phyloP scores from a whole-genome alignment of 1,140 invertebrate genomes.

The Apis dorsata region DNA sequence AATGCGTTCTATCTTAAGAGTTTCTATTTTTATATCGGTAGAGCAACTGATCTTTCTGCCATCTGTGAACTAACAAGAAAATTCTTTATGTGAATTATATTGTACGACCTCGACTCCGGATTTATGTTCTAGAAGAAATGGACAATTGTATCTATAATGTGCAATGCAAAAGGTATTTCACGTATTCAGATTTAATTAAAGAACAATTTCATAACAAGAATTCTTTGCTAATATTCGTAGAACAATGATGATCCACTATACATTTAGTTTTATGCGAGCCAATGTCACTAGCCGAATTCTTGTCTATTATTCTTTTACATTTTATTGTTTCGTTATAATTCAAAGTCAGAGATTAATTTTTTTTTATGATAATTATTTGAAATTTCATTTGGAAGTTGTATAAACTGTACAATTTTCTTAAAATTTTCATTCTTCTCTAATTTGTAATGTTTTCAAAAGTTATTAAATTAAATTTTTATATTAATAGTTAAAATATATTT shows the following conservation, averaged over 20 bases:
- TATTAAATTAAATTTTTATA: background rate
- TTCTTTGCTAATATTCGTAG: background rate
- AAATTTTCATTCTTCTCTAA: background rate
- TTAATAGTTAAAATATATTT: background rate
- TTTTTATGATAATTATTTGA: background rate
- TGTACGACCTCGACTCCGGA: conserved; percentile 54
- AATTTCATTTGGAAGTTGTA: background rate
- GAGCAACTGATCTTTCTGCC: conserved; percentile 52
- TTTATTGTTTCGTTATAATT: conserved; percentile 16
- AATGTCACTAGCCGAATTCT: conserved; percentile 14
- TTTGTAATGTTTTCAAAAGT: background rate
- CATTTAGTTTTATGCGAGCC: background rate
- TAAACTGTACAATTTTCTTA: background rate
- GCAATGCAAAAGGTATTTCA: conserved; percentile 35
- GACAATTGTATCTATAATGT: conserved; percentile 49
- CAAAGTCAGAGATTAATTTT: background rate
- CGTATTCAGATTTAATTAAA: background rate
- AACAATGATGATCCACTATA: background rate
- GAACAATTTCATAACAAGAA: background rate
- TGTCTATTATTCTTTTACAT: background rate
- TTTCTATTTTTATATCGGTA: conserved; percentile 61
- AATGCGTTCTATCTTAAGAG: conserved; percentile 56
- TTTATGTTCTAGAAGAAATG: conserved; percentile 59
- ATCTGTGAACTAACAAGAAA: conserved; percentile 55
- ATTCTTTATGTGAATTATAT: conserved; percentile 38